Conservation (phyloP, 2,888 invertebrate genomes). For the Parascotia fuliginaria region DNA sequence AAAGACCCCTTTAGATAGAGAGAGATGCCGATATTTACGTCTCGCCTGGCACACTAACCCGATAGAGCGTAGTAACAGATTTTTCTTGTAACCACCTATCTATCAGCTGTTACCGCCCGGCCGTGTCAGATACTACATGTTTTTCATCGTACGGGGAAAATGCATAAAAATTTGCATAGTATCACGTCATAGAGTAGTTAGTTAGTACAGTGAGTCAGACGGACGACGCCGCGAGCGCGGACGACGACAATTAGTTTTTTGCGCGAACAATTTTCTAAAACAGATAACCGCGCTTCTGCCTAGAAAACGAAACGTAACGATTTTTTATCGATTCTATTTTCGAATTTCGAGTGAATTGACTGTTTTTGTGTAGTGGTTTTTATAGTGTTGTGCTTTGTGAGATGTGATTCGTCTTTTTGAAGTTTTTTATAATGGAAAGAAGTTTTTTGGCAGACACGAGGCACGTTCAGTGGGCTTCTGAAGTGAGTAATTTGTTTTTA, state of each 20-base stretch:
- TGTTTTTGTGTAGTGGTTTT: slow-evolving; percentile 47
- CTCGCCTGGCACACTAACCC: slow-evolving; percentile 76
- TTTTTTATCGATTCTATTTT: slow-evolving; percentile 56
- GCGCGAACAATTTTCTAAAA: slow-evolving; percentile 69
- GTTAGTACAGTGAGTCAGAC: slow-evolving; percentile 66
- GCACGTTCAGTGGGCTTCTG: slow-evolving; percentile 80
- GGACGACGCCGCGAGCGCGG: slow-evolving; percentile 62
- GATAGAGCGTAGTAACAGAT: slow-evolving; percentile 70
- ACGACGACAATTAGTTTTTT: slow-evolving; percentile 68
- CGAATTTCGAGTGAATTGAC: slow-evolving; percentile 45
- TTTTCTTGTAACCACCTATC: slow-evolving; percentile 62
- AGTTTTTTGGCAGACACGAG: slow-evolving; percentile 76
- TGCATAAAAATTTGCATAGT: slow-evolving; percentile 69
- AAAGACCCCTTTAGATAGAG: slow-evolving; percentile 71
- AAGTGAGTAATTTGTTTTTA: slow-evolving; percentile 61
- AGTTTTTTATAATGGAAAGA: slow-evolving; percentile 73
- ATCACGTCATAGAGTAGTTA: slow-evolving; percentile 56
- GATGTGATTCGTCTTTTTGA: slow-evolving; percentile 64
- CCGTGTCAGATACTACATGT: slow-evolving; percentile 48
- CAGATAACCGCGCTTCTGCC: slow-evolving; percentile 53
- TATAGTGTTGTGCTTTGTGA: slow-evolving; percentile 55
- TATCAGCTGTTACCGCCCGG: slow-evolving; percentile 68
- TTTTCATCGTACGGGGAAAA: slow-evolving; percentile 57
- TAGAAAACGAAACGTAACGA: slow-evolving; percentile 69
- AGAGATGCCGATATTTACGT: slow-evolving; percentile 55